Conservation (phyloP, 2,888 invertebrate genomes). For the Drosophila merina region DNA sequence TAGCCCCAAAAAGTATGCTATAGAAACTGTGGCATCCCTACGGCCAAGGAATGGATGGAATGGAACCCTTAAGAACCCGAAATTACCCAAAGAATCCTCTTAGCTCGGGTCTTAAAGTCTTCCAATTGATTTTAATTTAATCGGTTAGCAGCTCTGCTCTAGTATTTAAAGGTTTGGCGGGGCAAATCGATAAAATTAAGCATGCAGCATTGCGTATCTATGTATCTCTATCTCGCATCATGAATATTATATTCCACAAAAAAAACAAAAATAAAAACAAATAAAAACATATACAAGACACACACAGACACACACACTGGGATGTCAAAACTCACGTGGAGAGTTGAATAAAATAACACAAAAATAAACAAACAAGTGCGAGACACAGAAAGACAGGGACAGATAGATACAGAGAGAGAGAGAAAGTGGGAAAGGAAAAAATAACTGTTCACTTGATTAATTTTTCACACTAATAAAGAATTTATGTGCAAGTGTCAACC, state of each 20-base stretch:
- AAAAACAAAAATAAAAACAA: constrained; percentile 26
- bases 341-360: constrained; percentile 29
- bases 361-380: constrained; percentile 43
- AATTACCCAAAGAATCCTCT: not conserved
- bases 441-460: constrained; percentile 73
- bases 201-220: constrained; percentile 75
- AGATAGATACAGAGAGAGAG: constrained; percentile 13
- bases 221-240: constrained; percentile 75
- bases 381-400: constrained; percentile 12
- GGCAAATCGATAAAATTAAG: constrained; percentile 70
- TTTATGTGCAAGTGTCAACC: constrained; percentile 77
- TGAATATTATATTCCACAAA: constrained; percentile 67
- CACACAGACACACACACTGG: constrained; percentile 19
- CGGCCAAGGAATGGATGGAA: no score
- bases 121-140: constrained; percentile 9
- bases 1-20: not conserved
- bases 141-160: constrained; percentile 8
- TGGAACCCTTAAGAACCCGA: no score
- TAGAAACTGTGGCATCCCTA: not conserved
- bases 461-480: constrained; percentile 79
- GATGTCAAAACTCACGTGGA: constrained; percentile 10
- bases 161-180: constrained; percentile 84
- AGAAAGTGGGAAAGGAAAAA: constrained; percentile 15
- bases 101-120: constrained; percentile 15
- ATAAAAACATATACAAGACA: constrained; percentile 24